Evolutionary conservation across 2,113 vertebrate genomes (phyloP).

Genomic region (Tychaedon coryphoeus): DNA sequence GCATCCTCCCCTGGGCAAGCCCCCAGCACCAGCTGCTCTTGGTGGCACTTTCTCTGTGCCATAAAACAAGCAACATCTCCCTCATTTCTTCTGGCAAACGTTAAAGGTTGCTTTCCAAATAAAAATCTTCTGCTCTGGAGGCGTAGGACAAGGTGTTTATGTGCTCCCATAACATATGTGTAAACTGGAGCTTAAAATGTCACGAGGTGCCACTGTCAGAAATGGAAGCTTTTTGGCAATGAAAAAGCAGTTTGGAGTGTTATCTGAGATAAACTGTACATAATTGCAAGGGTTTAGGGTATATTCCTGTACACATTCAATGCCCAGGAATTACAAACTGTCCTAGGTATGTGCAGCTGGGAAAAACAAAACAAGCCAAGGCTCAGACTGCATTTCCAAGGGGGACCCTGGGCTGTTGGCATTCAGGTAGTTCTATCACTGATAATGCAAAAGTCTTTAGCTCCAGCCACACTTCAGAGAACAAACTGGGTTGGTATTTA

Average conservation of each 20-base stretch:
- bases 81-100: not conserved
- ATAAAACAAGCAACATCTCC: not conserved
- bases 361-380: not conserved
- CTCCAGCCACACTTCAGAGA: not conserved
- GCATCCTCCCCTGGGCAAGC: not conserved
- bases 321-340: not conserved
- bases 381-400: not conserved
- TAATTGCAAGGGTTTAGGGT: not conserved
- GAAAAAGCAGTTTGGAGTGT: not conserved
- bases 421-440: accelerated
- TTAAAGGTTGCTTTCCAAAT: not conserved
- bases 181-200: not conserved
- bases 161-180: accelerated
- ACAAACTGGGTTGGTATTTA: not conserved
- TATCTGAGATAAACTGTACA: accelerated
- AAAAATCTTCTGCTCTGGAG: not conserved
- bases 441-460: not conserved
- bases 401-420: not conserved
- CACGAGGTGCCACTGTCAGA: not conserved
- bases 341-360: not conserved
- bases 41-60: not conserved
- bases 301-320: not conserved
- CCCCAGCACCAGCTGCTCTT: not conserved
- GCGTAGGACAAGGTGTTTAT: not conserved
- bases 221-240: accelerated